phyloP scores from a whole-genome alignment of 2,113 vertebrate species.

The Amazona vittata region DNA sequence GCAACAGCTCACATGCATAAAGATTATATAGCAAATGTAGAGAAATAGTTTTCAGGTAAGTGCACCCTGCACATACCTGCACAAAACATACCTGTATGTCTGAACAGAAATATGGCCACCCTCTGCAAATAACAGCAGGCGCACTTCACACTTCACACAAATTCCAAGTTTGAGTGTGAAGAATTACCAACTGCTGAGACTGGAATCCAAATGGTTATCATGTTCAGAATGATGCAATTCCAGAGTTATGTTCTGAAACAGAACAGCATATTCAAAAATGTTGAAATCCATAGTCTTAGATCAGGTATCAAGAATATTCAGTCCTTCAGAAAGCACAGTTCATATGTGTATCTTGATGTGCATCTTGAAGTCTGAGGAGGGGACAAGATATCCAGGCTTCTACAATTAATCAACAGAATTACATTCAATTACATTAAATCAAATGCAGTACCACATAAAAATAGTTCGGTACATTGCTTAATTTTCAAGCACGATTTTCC shows the following conservation, averaged over 20 bases:
- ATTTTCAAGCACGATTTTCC: background rate
- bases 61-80: background rate
- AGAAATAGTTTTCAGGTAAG: background rate
- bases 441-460: background rate
- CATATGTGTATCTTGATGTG: background rate
- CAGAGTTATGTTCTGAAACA: background rate
- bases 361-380: background rate
- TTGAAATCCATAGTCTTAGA: background rate
- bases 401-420: constrained; percentile 10
- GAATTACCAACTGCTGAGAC: background rate
- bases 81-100: background rate
- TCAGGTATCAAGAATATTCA: background rate
- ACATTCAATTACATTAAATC: background rate
- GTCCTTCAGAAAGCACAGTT: background rate
- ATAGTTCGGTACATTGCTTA: background rate
- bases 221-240: background rate
- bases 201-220: background rate
- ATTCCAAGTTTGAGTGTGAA: background rate
- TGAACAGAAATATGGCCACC: background rate
- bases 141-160: background rate
- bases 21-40: background rate
- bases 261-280: background rate
- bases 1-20: background rate
- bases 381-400: background rate
- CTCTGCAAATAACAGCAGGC: background rate